Percentiles rank a stretch among this genome's conserved stretches.
Evolutionary conservation across 2,797 vertebrate species (phyloP).

Genomic region (Caiman crocodilus): DNA sequence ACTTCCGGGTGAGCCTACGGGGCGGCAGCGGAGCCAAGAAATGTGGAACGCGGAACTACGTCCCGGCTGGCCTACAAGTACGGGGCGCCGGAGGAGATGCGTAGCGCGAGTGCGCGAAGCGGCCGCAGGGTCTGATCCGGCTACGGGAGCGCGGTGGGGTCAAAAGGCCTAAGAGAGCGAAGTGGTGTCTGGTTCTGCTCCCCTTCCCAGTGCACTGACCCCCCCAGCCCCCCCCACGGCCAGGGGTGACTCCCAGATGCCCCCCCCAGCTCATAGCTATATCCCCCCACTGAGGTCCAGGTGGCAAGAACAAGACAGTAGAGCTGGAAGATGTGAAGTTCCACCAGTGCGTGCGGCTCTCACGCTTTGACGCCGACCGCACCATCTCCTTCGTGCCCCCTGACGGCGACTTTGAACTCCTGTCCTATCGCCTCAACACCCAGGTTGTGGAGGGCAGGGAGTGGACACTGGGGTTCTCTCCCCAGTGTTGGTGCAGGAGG

Average conservation of each 20-base stretch:
- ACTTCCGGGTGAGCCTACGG: too few species aligned
- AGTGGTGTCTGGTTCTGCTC: too few species aligned
- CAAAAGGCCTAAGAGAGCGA: neutral
- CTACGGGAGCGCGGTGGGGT: neutral
- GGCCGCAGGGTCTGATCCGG: neutral
- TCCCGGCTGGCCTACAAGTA: neutral
- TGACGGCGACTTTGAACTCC: constrained; percentile 93
- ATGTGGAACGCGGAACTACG: neutral
- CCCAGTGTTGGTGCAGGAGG: rapidly evolving
- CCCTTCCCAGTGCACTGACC: too few species aligned
- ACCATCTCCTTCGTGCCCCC: constrained; percentile 97
- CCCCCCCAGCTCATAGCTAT: neutral
- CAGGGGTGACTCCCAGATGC: too few species aligned
- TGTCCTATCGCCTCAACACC: constrained; percentile 95
- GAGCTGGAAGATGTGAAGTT: constrained; percentile 96
- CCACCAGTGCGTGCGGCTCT: constrained; percentile 94
- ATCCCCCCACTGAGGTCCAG: constrained; percentile 70
- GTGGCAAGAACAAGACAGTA: constrained; percentile 92
- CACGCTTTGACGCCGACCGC: constrained; percentile 92
- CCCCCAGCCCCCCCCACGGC: too few species aligned
- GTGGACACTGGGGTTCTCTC: too few species aligned
- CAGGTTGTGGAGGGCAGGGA: constrained; percentile 79
- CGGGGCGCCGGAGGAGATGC: neutral
- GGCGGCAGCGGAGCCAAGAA: neutral
- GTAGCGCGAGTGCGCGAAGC: neutral